phyloP scores from a whole-genome alignment of 2,113 vertebrate genomes.

The Ariopsis seemanni region DNA sequence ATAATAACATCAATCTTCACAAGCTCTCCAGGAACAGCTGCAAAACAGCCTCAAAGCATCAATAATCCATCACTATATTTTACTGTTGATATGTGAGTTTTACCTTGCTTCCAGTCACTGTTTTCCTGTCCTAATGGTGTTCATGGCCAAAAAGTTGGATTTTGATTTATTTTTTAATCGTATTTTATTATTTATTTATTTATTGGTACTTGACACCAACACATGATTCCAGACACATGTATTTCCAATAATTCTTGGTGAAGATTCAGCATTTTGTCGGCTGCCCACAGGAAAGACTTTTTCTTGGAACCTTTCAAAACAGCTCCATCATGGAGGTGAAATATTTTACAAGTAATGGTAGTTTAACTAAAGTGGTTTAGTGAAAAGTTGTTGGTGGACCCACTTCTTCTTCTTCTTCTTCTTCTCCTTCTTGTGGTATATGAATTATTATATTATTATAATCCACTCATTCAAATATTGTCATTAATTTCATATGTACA shows the following conservation, averaged over 20 bases:
- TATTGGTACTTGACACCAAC: neutral
- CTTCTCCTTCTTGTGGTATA: neutral
- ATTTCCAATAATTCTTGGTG: neutral
- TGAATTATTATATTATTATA: neutral
- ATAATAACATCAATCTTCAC: conserved; percentile 15
- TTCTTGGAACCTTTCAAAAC: neutral
- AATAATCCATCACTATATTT: neutral
- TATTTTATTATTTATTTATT: neutral
- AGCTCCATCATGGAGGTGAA: neutral
- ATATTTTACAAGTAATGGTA: neutral
- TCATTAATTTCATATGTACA: neutral
- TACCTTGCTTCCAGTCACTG: neutral
- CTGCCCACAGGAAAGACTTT: neutral
- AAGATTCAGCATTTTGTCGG: neutral
- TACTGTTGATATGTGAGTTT: neutral
- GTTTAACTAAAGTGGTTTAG: neutral
- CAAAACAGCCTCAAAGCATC: conserved; percentile 1
- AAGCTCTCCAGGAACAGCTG: neutral
- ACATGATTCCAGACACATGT: neutral
- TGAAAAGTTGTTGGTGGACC: neutral
- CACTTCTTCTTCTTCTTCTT: neutral
- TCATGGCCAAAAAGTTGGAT: neutral
- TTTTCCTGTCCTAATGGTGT: neutral
- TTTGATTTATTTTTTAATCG: neutral
- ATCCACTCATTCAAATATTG: neutral